Conservation (phyloP, 2,797 vertebrate species). For the Spinibarbus caldwelli region DNA sequence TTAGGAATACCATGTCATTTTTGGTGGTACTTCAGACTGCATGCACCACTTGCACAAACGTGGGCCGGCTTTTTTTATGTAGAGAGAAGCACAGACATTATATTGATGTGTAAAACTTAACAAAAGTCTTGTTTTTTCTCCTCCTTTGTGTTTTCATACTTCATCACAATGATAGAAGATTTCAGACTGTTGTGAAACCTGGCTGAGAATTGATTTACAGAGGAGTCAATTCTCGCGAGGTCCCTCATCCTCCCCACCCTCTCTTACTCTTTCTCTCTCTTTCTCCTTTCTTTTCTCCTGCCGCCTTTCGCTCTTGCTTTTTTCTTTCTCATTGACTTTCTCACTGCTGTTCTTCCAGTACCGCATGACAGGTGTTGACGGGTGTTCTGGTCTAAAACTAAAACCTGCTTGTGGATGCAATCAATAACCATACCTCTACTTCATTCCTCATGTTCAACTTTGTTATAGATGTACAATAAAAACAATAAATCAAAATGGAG, state of each 20-base stretch:
- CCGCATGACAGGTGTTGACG: constrained; percentile 18
- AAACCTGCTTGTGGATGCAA: constrained; percentile 31
- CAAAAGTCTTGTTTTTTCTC: constrained; percentile 38
- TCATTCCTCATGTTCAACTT: constrained; percentile 11
- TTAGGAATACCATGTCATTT: neutral
- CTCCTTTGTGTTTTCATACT: constrained; percentile 47
- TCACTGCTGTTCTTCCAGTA: constrained; percentile 37
- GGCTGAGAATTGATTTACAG: constrained; percentile 50
- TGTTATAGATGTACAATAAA: neutral
- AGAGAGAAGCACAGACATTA: constrained; percentile 12
- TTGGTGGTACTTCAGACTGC: neutral
- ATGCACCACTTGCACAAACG: neutral
- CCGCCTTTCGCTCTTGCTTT: neutral
- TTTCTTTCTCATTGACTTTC: constrained; percentile 39
- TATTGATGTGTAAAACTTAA: constrained; percentile 42
- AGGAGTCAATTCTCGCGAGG: constrained; percentile 25
- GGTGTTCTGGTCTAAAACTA: constrained; percentile 6
- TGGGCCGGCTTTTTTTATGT: neutral
- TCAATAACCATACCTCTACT: constrained; percentile 30
- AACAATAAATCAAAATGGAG: neutral
- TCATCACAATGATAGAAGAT: constrained; percentile 41
- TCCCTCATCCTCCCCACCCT: neutral
- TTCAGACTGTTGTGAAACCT: constrained; percentile 36
- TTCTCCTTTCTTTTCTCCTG: constrained; percentile 19
- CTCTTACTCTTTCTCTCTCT: constrained; percentile 3